These are phyloP conservation scores for Myanophis thanlyinensis DNA, from an alignment of 2,113 vertebrate genomes.

Conservation along the genomic window DNA sequence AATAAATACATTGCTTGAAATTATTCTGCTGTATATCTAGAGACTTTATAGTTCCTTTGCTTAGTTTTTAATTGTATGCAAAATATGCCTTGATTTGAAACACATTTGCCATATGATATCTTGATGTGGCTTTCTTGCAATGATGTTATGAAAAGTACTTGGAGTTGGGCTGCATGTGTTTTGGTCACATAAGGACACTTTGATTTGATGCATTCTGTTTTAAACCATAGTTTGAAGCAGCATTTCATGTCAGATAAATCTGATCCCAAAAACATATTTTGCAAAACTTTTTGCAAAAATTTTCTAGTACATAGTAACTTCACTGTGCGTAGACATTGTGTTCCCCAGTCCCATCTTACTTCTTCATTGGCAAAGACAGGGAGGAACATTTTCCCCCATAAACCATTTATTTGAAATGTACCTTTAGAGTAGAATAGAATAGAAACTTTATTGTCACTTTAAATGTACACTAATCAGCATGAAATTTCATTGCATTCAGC, in stretches of 20 bases:
- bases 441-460: no score
- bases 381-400: background rate
- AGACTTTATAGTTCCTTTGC: background rate
- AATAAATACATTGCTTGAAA: background rate
- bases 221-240: background rate
- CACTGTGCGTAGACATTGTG: no score
- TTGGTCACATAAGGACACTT: background rate
- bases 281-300: background rate
- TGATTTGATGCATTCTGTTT: background rate
- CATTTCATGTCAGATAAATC: background rate
- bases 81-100: background rate
- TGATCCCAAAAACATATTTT: background rate
- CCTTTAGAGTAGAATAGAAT: conserved; percentile 34
- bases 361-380: background rate
- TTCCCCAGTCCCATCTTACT: background rate
- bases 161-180: background rate
- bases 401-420: background rate
- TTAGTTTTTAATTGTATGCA: background rate
- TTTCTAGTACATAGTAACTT: background rate
- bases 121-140: background rate
- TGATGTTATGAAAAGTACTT: background rate
- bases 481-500: no score
- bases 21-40: background rate
- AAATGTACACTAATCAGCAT: no score
- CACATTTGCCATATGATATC: background rate